A percentile compares a stretch with the other conserved stretches of the same genome.
Evolutionary conservation across 2,113 vertebrate genomes (phyloP).

Genomic region (Nycticebus coucang): DNA sequence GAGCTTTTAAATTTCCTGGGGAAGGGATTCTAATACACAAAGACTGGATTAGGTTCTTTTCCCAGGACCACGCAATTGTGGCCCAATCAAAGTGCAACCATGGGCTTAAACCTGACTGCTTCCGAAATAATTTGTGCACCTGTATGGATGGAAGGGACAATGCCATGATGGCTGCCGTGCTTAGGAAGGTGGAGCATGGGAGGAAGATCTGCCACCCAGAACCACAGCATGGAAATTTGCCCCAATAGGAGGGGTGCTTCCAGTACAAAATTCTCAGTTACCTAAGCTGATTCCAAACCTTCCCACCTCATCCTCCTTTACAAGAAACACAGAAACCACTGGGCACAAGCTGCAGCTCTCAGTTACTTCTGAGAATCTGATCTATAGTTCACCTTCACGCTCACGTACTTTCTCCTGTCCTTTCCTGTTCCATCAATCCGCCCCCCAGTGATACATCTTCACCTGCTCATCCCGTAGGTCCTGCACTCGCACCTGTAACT

Average conservation of each 20-base stretch:
- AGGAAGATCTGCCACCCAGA: neutral
- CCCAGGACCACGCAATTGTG: neutral
- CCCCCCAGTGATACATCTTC: neutral
- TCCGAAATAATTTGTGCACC: neutral
- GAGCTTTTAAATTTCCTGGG: neutral
- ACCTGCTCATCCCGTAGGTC: neutral
- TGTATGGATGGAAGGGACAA: neutral
- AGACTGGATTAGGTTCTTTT: neutral
- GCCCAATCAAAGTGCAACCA: neutral
- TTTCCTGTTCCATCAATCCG: neutral
- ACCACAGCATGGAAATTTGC: neutral
- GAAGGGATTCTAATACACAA: neutral
- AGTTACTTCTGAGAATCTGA: neutral
- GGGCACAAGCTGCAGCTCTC: neutral
- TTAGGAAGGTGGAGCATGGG: neutral
- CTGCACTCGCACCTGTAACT: neutral
- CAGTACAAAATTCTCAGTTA: neutral
- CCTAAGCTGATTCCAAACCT: neutral
- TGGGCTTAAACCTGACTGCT: neutral
- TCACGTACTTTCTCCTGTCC: neutral
- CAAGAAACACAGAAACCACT: neutral
- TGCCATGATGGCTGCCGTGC: neutral
- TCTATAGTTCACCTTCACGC: neutral
- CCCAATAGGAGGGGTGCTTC: neutral
- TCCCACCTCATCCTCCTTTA: neutral